Conservation (phyloP, 2,888 invertebrate genomes). For the Ecdyonurus torrentis region DNA sequence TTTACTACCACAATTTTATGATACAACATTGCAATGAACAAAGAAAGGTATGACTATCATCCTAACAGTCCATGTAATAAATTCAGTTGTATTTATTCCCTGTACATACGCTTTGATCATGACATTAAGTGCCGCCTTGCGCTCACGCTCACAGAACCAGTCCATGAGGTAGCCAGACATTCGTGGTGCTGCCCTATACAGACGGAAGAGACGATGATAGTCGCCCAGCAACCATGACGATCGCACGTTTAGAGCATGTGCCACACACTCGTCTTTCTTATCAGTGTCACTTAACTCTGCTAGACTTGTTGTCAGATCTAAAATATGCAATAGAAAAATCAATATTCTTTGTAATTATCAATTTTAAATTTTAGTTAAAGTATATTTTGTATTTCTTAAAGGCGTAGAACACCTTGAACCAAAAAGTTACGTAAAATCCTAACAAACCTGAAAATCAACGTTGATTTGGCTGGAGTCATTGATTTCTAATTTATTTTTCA, state of each 20-base stretch:
- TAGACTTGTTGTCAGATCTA: conserved; percentile 87
- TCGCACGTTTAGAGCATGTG: conserved; percentile 72
- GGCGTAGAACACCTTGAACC: too few relatives aligned
- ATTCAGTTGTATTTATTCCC: not conserved
- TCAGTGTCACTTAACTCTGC: conserved; percentile 62
- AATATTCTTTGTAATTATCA: too few relatives aligned
- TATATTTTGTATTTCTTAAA: too few relatives aligned
- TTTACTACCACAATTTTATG: too few relatives aligned
- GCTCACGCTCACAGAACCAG: conserved; percentile 92
- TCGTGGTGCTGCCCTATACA: conserved; percentile 76
- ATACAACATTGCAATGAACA: too few relatives aligned
- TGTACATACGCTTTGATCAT: conserved; percentile 95
- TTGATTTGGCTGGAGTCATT: too few relatives aligned
- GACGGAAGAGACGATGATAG: conserved; percentile 79
- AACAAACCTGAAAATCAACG: too few relatives aligned
- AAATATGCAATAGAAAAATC: too few relatives aligned
- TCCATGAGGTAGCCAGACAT: conserved; percentile 97
- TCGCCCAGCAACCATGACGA: conserved; percentile 90
- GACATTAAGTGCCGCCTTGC: conserved; percentile 78
- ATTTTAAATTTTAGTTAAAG: too few relatives aligned
- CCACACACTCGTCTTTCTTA: conserved; percentile 62
- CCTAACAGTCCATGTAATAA: not conserved
- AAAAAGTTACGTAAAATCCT: too few relatives aligned
- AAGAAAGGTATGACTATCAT: not conserved
- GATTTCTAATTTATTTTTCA: too few relatives aligned